These are phyloP conservation scores for Sceloporus undulatus DNA, from an alignment of 2,113 vertebrate genomes.

Conservation along the genomic window DNA sequence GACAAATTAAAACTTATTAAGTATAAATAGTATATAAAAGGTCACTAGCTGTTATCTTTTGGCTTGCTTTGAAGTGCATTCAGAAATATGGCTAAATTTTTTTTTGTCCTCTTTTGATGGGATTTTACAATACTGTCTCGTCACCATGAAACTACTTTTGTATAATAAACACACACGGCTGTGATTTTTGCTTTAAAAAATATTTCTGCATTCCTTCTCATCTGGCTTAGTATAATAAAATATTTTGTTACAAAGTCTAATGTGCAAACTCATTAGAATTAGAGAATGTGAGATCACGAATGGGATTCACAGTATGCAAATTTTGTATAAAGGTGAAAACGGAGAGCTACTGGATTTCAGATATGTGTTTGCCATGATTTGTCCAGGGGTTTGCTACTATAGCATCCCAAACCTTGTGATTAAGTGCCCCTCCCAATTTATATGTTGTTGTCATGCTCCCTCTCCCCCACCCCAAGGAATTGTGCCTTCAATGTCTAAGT, in stretches of 20 bases:
- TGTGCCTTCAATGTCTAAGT: constrained; percentile 60
- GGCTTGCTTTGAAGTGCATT: constrained; percentile 88
- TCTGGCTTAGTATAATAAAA: constrained; percentile 83
- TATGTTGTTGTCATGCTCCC: constrained; percentile 34
- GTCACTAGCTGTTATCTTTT: constrained; percentile 87
- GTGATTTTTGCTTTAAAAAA: constrained; percentile 79
- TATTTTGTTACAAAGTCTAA: constrained; percentile 84
- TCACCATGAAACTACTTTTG: constrained; percentile 83
- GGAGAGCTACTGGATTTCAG: constrained; percentile 76
- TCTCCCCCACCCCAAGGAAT: constrained; percentile 28
- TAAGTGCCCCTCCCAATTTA: constrained; percentile 43
- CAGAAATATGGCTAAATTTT: constrained; percentile 87
- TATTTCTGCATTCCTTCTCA: constrained; percentile 86
- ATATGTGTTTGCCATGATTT: constrained; percentile 57
- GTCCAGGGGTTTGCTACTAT: constrained; percentile 60
- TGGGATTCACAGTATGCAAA: constrained; percentile 82
- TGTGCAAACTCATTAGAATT: constrained; percentile 80
- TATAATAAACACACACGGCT: constrained; percentile 82
- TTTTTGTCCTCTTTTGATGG: constrained; percentile 81
- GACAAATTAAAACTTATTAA: constrained; percentile 89
- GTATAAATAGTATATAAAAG: constrained; percentile 90
- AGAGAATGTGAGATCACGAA: constrained; percentile 70
- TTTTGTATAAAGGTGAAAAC: constrained; percentile 81
- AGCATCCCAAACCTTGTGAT: constrained; percentile 45
- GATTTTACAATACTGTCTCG: constrained; percentile 86